These are phyloP conservation scores for Ammospiza nelsoni DNA, from an alignment of 2,113 vertebrate species.

Conservation along the genomic window DNA sequence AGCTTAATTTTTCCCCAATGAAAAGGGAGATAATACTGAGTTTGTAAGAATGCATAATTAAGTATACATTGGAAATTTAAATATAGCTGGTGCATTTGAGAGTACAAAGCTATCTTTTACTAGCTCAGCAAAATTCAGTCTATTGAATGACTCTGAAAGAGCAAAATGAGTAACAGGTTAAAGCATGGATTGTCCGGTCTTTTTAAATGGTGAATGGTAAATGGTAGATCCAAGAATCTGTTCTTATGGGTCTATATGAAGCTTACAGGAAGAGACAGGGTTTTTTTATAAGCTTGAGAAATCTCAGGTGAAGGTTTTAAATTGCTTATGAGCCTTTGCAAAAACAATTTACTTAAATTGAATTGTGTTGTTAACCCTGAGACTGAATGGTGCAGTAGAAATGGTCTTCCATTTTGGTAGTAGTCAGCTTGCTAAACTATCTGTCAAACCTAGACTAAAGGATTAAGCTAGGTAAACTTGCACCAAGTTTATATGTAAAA, in stretches of 20 bases:
- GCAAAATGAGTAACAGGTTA: background rate
- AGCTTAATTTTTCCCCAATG: background rate
- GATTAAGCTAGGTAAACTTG: background rate
- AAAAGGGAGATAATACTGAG: background rate
- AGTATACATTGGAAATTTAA: background rate
- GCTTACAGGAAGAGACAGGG: background rate
- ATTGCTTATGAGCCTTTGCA: background rate
- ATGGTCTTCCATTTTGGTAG: background rate
- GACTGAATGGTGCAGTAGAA: background rate
- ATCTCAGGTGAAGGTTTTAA: background rate
- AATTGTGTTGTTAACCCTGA: background rate
- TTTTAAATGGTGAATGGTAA: background rate
- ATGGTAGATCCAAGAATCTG: background rate
- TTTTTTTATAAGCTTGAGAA: background rate
- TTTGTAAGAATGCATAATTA: background rate
- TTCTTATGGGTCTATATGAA: background rate
- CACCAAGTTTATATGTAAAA: background rate
- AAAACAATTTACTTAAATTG: background rate
- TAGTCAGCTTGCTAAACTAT: background rate
- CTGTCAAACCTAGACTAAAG: background rate
- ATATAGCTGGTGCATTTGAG: background rate
- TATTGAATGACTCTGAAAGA: background rate
- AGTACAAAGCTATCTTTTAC: background rate
- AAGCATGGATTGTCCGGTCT: background rate
- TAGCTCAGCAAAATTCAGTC: background rate